Conservation (phyloP, 2,888 invertebrate species). For the Osmoderma eremita region DNA sequence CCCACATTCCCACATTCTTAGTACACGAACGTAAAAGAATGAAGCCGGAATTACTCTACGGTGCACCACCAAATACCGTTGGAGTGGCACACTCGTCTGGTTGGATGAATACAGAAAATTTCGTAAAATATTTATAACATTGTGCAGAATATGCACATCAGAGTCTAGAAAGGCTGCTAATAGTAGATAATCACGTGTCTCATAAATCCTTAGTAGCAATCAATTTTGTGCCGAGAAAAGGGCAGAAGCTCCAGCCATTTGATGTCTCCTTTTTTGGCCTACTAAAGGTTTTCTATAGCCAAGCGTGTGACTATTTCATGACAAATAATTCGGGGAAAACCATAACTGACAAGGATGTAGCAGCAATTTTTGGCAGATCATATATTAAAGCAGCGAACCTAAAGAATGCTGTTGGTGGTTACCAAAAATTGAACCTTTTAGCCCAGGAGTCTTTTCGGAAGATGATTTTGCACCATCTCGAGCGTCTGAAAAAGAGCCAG, state of each 20-base stretch:
- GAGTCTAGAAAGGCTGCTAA: slow-evolving; percentile 4
- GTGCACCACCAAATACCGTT: slow-evolving; percentile 3
- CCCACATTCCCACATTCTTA: background rate
- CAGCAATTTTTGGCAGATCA: background rate
- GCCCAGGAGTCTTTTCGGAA: background rate
- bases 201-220: background rate
- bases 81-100: background rate
- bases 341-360: background rate
- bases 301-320: background rate
- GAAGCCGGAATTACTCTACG: slow-evolving; percentile 1
- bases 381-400: background rate
- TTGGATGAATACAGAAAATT: background rate
- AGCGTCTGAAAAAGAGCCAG: background rate
- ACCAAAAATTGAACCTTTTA: slow-evolving; percentile 1
- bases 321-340: slow-evolving; percentile 3
- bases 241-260: background rate
- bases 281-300: slow-evolving; percentile 6
- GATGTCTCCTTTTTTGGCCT: background rate
- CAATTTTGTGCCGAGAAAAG: background rate
- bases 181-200: slow-evolving; percentile 1
- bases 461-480: slow-evolving; percentile 8
- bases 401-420: background rate
- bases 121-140: background rate
- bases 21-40: background rate
- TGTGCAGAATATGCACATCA: background rate